Conservation (phyloP, 2,888 invertebrate species). For the Coenonympha arcania region DNA sequence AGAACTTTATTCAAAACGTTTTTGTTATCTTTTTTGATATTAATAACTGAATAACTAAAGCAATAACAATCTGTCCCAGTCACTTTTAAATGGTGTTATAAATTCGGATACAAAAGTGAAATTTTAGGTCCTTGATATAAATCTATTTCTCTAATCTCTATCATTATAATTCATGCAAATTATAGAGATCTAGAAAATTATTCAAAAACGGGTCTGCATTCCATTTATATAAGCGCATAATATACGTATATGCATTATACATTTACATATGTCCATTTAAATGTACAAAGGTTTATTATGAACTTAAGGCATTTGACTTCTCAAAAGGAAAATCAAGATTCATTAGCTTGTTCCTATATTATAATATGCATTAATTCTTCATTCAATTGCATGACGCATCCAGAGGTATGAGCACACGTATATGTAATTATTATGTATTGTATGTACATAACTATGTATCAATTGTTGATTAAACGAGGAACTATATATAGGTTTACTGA, state of each 20-base stretch:
- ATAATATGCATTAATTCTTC: slow-evolving; percentile 10
- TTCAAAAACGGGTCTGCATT: neutral
- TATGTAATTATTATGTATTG: neutral
- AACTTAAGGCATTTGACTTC: neutral
- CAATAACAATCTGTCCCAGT: neutral
- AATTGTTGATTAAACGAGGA: slow-evolving; percentile 4
- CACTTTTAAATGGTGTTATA: neutral
- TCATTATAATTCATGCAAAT: slow-evolving; percentile 2
- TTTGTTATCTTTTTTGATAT: too few species aligned
- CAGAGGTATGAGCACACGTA: too few species aligned
- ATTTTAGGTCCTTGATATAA: neutral
- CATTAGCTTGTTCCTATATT: slow-evolving; percentile 5
- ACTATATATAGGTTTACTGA: too few species aligned
- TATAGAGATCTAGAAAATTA: slow-evolving; percentile 3
- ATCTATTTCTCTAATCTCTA: neutral
- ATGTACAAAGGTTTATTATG: too few species aligned
- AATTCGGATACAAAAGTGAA: neutral
- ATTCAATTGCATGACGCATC: neutral
- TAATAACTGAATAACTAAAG: neutral
- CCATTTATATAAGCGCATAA: slow-evolving; percentile 5
- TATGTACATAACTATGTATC: neutral
- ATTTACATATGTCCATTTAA: too few species aligned
- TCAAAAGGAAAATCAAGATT: slow-evolving; percentile 7
- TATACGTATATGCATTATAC: too few species aligned
- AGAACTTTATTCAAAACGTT: too few species aligned